Evolutionary conservation across 30 jellyfish, hydroid and myxozoan genomes (phyloP).

Genomic region (Turritopsis dohrnii): DNA sequence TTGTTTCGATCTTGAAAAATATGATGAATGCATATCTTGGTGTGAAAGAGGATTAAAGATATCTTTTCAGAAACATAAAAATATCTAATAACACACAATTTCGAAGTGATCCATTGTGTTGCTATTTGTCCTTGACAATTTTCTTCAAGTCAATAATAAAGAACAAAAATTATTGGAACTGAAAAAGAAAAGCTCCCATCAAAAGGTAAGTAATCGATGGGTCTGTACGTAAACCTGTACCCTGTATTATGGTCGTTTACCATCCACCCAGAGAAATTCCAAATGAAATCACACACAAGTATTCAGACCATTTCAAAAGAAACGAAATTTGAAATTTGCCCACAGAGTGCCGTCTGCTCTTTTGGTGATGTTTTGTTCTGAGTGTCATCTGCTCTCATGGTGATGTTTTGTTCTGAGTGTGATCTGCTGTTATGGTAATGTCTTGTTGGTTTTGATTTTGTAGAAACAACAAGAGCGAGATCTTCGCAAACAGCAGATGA

Average conservation of each 20-base stretch:
- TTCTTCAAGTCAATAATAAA: conserved; percentile 18
- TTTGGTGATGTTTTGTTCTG: no score
- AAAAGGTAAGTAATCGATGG: conserved; percentile 27
- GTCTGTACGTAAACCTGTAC: no score
- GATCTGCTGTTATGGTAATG: no score
- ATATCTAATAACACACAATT: background rate
- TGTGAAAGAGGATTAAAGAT: conserved; percentile 77
- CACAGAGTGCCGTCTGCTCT: no score
- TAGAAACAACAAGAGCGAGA: conserved; percentile 85
- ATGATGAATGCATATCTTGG: conserved; percentile 68
- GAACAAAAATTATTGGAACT: conserved; percentile 34
- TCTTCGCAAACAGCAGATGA: conserved; percentile 44
- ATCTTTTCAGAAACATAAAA: conserved; percentile 41
- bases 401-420: no score
- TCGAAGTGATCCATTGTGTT: background rate
- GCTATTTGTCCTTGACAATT: background rate
- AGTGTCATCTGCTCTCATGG: no score
- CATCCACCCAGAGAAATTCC: no score
- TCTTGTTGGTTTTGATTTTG: no score
- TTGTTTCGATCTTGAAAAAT: conserved; percentile 61
- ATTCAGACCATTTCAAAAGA: no score
- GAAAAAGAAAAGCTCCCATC: conserved; percentile 42
- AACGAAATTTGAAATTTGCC: no score
- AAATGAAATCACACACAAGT: no score
- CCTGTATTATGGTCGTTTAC: no score